phyloP scores from a whole-genome alignment of 2,888 invertebrate genomes.

The Sepiola atlantica region DNA sequence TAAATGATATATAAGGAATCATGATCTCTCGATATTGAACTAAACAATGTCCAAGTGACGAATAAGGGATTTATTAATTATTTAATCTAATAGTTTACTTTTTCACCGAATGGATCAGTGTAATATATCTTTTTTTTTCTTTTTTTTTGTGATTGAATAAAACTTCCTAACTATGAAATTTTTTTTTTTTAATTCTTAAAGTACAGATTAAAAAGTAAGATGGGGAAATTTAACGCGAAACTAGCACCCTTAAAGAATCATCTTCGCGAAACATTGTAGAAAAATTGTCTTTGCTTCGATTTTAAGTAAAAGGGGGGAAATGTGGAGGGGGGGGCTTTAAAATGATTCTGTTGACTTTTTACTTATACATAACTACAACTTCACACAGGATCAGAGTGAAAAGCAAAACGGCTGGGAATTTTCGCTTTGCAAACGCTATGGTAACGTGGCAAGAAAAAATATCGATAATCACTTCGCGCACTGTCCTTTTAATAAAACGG shows the following conservation, averaged over 20 bases:
- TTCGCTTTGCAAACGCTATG: background rate
- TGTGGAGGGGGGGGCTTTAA: background rate
- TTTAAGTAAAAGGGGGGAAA: background rate
- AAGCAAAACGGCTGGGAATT: background rate
- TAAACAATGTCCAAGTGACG: too few relatives aligned
- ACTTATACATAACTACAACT: background rate
- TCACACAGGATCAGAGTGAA: background rate
- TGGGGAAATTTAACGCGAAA: background rate
- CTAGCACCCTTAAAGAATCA: background rate
- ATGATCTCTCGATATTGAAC: too few relatives aligned
- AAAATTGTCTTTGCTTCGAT: background rate
- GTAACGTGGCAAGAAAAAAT: conserved; percentile 24
- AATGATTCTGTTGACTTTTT: too few relatives aligned
- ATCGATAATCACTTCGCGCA: background rate
- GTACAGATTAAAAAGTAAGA: too few relatives aligned
- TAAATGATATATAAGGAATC: too few relatives aligned
- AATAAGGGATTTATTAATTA: too few relatives aligned
- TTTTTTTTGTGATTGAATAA: too few relatives aligned
- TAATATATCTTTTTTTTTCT: too few relatives aligned
- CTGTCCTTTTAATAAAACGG: background rate
- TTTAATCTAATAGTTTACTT: too few relatives aligned
- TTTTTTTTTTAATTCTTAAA: too few relatives aligned
- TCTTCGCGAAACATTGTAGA: background rate
- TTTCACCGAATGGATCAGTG: too few relatives aligned
- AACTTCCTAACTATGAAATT: too few relatives aligned